Percentiles rank a stretch among this genome's conserved stretches.
Conservation (phyloP, 2,888 invertebrate genomes). For the Drosophila flavopinicola region DNA sequence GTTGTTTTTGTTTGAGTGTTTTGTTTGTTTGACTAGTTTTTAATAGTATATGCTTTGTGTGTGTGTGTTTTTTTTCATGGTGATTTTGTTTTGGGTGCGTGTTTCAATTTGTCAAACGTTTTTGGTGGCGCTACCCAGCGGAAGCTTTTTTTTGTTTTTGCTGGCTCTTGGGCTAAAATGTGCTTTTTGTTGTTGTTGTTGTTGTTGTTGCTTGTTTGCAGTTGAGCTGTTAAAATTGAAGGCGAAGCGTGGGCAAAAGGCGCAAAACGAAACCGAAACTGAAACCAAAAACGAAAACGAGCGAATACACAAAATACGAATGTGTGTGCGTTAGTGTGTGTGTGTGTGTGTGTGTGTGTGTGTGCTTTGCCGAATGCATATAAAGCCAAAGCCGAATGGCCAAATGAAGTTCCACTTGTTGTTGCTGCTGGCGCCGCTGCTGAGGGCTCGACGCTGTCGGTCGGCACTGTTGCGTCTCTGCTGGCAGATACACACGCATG, state of each 20-base stretch:
- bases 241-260: slow-evolving; percentile 42
- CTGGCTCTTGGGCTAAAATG: slow-evolving; percentile 26
- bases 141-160: too few species aligned
- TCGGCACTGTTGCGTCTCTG: slow-evolving; percentile 60
- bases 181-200: slow-evolving; percentile 20
- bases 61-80: not conserved
- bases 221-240: slow-evolving; percentile 37
- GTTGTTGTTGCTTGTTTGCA: slow-evolving; percentile 11
- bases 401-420: slow-evolving; percentile 69
- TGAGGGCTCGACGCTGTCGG: slow-evolving; percentile 31
- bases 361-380: slow-evolving; percentile 48
- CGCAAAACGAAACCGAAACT: slow-evolving; percentile 47
- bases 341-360: slow-evolving; percentile 6
- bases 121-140: slow-evolving; percentile 69
- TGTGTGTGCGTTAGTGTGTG: slow-evolving; percentile 2
- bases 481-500: slow-evolving; percentile 60
- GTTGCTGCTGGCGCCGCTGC: slow-evolving; percentile 41
- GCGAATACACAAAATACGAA: slow-evolving; percentile 52
- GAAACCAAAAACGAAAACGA: slow-evolving; percentile 44
- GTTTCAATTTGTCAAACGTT: slow-evolving; percentile 11
- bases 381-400: slow-evolving; percentile 47
- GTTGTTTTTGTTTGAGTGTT: not conserved
- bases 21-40: not conserved
- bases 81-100: slow-evolving; percentile 6
- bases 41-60: not conserved